These are phyloP conservation scores for Vanessa cardui DNA, from an alignment of 2,888 invertebrate species.

Conservation along the genomic window DNA sequence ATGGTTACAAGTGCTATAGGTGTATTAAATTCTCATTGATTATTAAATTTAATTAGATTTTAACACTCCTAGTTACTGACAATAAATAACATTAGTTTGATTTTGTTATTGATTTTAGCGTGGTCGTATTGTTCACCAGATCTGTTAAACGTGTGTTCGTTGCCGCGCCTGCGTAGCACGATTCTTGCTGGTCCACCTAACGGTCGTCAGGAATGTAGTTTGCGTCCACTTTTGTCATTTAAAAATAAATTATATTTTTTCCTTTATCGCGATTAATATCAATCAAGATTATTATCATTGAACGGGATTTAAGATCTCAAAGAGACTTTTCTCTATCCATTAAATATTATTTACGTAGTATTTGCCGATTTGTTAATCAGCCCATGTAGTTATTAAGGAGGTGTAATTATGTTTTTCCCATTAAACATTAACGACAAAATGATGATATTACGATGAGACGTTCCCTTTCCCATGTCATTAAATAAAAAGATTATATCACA, in stretches of 20 bases:
- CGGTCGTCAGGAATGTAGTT: constrained; percentile 75
- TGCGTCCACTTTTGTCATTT: constrained; percentile 65
- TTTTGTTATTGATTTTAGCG: neutral
- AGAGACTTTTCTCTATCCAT: neutral
- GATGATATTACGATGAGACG: neutral
- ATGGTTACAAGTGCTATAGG: neutral
- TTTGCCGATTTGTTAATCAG: too few species aligned
- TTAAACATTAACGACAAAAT: neutral
- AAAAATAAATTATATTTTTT: constrained; percentile 60
- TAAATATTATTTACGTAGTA: too few species aligned
- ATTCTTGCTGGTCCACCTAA: constrained; percentile 47
- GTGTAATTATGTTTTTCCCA: neutral
- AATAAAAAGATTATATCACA: constrained; percentile 59
- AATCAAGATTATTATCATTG: constrained; percentile 36
- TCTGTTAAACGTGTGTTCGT: constrained; percentile 52
- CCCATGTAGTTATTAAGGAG: too few species aligned
- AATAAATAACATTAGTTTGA: neutral
- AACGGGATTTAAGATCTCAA: constrained; percentile 8
- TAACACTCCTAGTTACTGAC: neutral
- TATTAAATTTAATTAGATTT: neutral
- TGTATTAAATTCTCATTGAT: neutral
- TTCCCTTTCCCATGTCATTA: constrained; percentile 3
- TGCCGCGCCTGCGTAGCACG: constrained; percentile 45
- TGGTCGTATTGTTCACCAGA: constrained; percentile 46
- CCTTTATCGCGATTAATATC: constrained; percentile 55